These are phyloP conservation scores for Eurytoma californica DNA, from an alignment of 2,888 invertebrate species.

Conservation along the genomic window DNA sequence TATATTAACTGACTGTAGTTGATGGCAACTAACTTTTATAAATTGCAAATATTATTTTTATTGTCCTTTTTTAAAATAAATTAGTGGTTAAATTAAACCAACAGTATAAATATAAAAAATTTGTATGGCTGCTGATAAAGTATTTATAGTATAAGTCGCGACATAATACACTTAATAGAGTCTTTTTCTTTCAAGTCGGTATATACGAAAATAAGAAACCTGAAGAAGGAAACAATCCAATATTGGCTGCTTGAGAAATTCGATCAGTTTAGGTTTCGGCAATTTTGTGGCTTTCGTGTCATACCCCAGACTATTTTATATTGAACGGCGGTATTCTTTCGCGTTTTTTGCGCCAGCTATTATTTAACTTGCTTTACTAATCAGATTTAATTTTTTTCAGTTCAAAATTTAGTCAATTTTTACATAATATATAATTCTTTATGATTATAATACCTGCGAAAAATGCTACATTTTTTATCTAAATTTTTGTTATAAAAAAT, in stretches of 20 bases:
- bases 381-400: slow-evolving; percentile 2
- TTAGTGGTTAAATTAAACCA: too few relatives aligned
- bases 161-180: slow-evolving; percentile 26
- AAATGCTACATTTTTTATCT: too few relatives aligned
- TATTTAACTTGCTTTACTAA: not conserved
- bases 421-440: not conserved
- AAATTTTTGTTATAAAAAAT: too few relatives aligned
- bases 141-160: not conserved
- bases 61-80: too few relatives aligned
- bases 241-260: slow-evolving; percentile 45
- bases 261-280: slow-evolving; percentile 50
- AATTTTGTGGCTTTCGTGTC: slow-evolving; percentile 51
- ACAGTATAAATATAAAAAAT: too few relatives aligned
- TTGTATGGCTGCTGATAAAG: too few relatives aligned
- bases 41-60: too few relatives aligned
- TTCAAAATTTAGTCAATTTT: not conserved
- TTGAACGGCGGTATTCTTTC: slow-evolving; percentile 26
- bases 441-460: too few relatives aligned
- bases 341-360: slow-evolving; percentile 7
- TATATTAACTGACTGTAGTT: too few relatives aligned
- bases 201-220: slow-evolving; percentile 52
- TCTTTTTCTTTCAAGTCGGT: slow-evolving; percentile 33
- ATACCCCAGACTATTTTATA: slow-evolving; percentile 34
- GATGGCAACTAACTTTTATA: too few relatives aligned
- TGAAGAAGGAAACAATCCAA: slow-evolving; percentile 49